Base-by-base conservation (phyloP, 2,113 vertebrate species). In the Myrmecophaga tridactyla region DNA sequence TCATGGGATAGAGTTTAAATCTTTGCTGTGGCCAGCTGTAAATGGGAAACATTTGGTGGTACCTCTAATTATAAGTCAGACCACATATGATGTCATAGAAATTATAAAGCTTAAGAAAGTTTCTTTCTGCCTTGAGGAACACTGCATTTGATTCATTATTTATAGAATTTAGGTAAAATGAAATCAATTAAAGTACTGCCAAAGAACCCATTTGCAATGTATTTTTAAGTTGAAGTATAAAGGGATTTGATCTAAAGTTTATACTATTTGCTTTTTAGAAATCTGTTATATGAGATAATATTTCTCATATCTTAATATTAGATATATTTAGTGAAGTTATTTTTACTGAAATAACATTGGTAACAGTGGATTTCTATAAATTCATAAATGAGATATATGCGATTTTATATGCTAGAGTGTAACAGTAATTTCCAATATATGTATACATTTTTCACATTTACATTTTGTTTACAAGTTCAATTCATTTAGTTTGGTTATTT, bases 21-120 rank as follows among this genome's bases (percentile, higher is more conserved):
- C 94, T 83, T 96, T 97, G 84, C 95, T 89, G 21, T 92, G 94
- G 96, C 62, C 87, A 97, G 82, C 17, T 97, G 92, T 97, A 97
- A 97, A 97, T 94, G 86, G 80, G 81, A 95, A 98, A 81, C 83
- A 98, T 96, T 98, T 97, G 94, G 63, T 94, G 92, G 92, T 53
- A 87, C 0, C 73, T 93, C 90, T 96, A 29, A 94, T 96, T 84
- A 95, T 41, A 94, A 88, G 94, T 96, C 63, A 92, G 94, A 93
- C 75, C 65, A 72, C 41, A 94, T 87, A 94, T 98, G 96, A 97
- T 96, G 97, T 98, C 97, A 98, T 96, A 97, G 97, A 98, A 96
- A 89, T 85, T 96, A 95, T 70, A 98, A 96, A 94, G 73, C 60
- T 46, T 92, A 73, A 69, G 90, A 97, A 98, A 97, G 43, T 53